These are phyloP conservation scores for Formica selysi DNA, from an alignment of 1,140 invertebrate species.

Conservation along the genomic window DNA sequence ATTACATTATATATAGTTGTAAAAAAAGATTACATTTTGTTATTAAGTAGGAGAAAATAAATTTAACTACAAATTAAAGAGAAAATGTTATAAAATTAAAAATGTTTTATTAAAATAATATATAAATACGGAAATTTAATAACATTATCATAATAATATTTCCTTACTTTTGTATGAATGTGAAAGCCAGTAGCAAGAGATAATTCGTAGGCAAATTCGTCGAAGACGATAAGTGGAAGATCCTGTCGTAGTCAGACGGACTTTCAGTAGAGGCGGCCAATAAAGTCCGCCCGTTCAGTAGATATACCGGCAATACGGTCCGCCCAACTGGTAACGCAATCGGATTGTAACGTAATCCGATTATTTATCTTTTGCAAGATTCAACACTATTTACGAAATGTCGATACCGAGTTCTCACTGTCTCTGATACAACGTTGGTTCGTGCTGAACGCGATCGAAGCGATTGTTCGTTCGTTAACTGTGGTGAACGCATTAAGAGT, in stretches of 20 bases:
- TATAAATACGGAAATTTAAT: neutral
- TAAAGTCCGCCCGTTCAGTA: constrained; percentile 7
- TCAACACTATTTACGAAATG: neutral
- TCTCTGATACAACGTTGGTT: neutral
- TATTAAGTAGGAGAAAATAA: neutral
- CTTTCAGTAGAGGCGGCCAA: constrained; percentile 7
- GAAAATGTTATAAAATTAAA: neutral
- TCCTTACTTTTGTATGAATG: constrained; percentile 32
- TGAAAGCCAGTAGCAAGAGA: neutral
- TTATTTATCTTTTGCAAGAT: constrained; percentile 19
- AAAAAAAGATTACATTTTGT: neutral
- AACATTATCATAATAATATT: neutral
- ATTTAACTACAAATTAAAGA: neutral
- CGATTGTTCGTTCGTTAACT: neutral
- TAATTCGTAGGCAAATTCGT: neutral
- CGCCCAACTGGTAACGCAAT: neutral
- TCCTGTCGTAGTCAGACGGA: neutral
- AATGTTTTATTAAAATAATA: neutral
- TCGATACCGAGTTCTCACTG: neutral
- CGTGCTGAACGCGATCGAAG: neutral
- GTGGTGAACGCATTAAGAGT: neutral
- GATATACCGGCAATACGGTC: neutral
- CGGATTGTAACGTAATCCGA: neutral
- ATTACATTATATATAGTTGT: neutral
- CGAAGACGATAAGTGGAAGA: neutral